Evolutionary conservation across 2,113 vertebrate species (phyloP), one percentile per base, ranked within the genome.

Genomic region (Phylloscopus trochiloides): DNA sequence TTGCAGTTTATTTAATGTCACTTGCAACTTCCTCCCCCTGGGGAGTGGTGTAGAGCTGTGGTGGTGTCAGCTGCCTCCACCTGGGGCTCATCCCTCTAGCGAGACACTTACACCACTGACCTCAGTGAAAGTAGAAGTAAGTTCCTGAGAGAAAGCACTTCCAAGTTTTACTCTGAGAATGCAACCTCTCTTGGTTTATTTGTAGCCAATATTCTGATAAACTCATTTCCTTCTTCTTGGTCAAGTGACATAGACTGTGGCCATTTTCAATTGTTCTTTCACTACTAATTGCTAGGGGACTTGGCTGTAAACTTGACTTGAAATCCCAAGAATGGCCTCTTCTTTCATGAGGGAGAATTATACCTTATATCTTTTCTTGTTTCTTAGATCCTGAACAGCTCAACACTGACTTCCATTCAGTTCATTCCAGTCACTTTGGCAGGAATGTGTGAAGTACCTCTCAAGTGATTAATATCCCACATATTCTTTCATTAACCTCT

Each of bases 191-290:
- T 71, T 40, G 17, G 36, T 66, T 95, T 83, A 76, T 80, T 96
- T 93, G 91, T 95, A 91, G 91, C 89, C 86, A 93, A 92, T 95
- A 85, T 94, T 92, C 94, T 95, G 91, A 95, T 92, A 94, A 96
- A 90, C 75, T 91, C 1, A 95, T 95, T 97, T 96, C 92, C 90
- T 94, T 87, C 71, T 95, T 72, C 62, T 91, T 1, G 0, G 79
- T 93, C 72, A 87, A 92, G 38, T 90, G 74, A 91, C 86, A 88
- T 75, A 0, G 0, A 82, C 74, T 88, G 93, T 58, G 54, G 72
- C 55, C 36, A 80, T 77, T 94, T 93, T 77, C 93, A 95, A 74
- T 93, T 97, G 93, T 95, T 97, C 55, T 93, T 95, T 86, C 67
- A 48, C 68, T 67, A 72, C 32, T 92, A 86, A 96, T 92, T 93